These are phyloP conservation scores for Labrus mixtus DNA, from an alignment of 2,113 vertebrate genomes.

Conservation along the genomic window DNA sequence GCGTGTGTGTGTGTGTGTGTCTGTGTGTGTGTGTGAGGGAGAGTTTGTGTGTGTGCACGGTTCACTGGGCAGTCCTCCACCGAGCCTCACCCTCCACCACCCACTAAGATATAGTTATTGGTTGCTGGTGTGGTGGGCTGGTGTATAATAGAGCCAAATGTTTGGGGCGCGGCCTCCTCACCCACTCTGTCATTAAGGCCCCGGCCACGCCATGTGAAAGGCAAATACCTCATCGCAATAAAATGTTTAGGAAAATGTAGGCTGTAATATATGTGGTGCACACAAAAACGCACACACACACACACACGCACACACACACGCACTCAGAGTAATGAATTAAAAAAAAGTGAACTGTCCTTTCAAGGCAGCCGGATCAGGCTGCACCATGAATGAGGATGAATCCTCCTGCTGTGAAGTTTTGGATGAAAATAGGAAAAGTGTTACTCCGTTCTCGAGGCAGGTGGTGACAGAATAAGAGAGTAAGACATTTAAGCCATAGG, in stretches of 20 bases:
- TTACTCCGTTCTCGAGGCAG: slow-evolving; percentile 35
- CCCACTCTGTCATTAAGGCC: slow-evolving; percentile 77
- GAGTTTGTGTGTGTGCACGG: slow-evolving; percentile 4
- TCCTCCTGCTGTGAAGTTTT: slow-evolving; percentile 28
- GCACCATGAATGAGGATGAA: slow-evolving; percentile 22
- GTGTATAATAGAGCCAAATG: slow-evolving; percentile 74
- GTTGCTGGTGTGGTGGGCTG: slow-evolving; percentile 72
- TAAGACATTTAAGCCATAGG: slow-evolving; percentile 46
- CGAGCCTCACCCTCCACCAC: slow-evolving; percentile 76
- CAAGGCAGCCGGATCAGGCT: slow-evolving; percentile 15
- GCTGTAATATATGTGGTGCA: slow-evolving; percentile 25
- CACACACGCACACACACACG: slow-evolving; percentile 10
- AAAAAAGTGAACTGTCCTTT: neutral
- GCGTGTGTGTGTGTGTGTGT: slow-evolving; percentile 14
- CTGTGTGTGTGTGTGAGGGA: slow-evolving; percentile 11
- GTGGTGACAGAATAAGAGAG: slow-evolving; percentile 36
- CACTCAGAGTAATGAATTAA: slow-evolving; percentile 6
- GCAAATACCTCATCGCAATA: slow-evolving; percentile 61
- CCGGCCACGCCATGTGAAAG: slow-evolving; percentile 54
- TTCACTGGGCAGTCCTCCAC: slow-evolving; percentile 59
- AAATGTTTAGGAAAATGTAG: slow-evolving; percentile 66
- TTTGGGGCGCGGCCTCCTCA: slow-evolving; percentile 72
- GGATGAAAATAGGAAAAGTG: slow-evolving; percentile 25
- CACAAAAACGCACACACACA: neutral
- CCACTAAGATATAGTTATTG: slow-evolving; percentile 77